phyloP scores from a whole-genome alignment of 2,888 invertebrate genomes.

The Nymphalis polychloros region DNA sequence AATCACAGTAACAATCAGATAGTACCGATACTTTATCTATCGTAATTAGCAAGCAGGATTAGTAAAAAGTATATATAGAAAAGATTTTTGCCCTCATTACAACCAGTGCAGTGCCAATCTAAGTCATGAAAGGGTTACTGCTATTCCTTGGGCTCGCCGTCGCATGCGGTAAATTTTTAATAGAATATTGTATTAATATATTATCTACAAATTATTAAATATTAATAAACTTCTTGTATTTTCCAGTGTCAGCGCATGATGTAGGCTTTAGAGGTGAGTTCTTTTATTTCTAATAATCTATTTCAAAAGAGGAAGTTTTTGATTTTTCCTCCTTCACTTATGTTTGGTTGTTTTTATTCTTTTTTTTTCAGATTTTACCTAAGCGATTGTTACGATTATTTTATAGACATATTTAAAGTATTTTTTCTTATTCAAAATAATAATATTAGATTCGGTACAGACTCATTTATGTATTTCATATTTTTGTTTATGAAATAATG shows the following conservation, averaged over 20 bases:
- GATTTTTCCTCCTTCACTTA: no score
- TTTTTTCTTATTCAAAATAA: no score
- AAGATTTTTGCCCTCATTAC: background rate
- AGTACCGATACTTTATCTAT: background rate
- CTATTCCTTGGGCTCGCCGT: slow-evolving; percentile 13
- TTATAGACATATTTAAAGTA: no score
- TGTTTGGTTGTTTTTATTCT: no score
- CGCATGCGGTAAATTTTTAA: slow-evolving; percentile 9
- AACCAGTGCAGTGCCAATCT: background rate
- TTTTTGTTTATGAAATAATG: background rate
- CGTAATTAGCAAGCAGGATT: background rate
- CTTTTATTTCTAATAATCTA: background rate
- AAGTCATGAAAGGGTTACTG: slow-evolving; percentile 14
- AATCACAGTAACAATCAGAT: background rate
- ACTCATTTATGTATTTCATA: no score
- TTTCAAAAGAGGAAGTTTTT: no score
- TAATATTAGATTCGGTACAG: no score
- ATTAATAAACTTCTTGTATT: background rate
- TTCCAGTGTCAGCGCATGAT: slow-evolving; percentile 12
- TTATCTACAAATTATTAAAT: background rate
- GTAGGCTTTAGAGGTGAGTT: slow-evolving; percentile 28
- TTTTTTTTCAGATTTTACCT: no score
- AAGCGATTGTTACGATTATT: no score
- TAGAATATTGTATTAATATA: background rate
- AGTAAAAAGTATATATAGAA: background rate